Evolutionary conservation across 2,797 vertebrate genomes (phyloP).

Genomic region (Acestrorhynchus altus): DNA sequence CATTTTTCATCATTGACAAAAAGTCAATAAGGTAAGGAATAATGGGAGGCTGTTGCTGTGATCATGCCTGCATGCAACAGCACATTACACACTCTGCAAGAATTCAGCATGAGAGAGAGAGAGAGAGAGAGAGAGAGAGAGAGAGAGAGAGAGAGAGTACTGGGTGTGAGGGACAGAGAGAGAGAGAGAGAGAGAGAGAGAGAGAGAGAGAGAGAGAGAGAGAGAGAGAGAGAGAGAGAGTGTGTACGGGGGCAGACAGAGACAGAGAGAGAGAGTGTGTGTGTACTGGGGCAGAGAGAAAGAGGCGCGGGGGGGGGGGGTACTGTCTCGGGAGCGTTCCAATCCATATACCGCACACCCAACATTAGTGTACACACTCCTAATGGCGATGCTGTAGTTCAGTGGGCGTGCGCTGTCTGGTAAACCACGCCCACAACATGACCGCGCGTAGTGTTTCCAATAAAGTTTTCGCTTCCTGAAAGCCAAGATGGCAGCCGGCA

Average conservation of each 20-base stretch:
- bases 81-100: not conserved
- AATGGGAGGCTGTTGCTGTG: not conserved
- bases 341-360: too few relatives aligned
- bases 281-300: not conserved
- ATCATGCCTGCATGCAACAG: not conserved
- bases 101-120: not conserved
- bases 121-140: not conserved
- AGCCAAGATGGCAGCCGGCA: conserved; percentile 85
- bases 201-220: not conserved
- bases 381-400: too few relatives aligned
- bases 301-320: not conserved
- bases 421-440: conserved; percentile 21
- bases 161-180: not conserved
- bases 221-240: not conserved
- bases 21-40: not conserved
- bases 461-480: conserved; percentile 73
- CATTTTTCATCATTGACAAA: conserved; percentile 18
- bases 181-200: not conserved
- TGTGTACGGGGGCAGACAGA: not conserved
- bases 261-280: not conserved
- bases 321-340: too few relatives aligned
- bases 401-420: too few relatives aligned
- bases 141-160: not conserved
- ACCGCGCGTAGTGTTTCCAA: conserved; percentile 38
- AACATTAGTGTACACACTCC: too few relatives aligned